Base-by-base conservation (phyloP, 2,888 invertebrate species). In the Physocephala rufipes region DNA sequence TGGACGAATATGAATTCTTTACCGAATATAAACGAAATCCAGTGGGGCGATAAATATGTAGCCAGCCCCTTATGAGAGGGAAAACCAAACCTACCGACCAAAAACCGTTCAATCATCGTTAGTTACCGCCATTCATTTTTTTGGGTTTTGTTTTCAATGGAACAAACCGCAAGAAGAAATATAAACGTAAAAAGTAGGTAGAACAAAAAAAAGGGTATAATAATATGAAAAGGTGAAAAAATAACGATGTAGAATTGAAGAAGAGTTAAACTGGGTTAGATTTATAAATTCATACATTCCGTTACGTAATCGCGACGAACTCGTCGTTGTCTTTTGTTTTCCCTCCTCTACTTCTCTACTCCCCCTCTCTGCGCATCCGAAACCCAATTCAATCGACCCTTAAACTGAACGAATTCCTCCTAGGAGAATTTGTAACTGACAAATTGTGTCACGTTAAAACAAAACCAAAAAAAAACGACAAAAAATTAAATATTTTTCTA, bases 31-130 rank as follows among this genome's bases (percentile, higher is more conserved):
- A 53, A 26, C 53, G 2, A 28, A 19, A 36, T 19, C 26, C 26
- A 65, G 45, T 47, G 43, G 26, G 1, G 15, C 61, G 36, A 15
- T 28, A 28, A n/a, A n/a, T 2, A 64, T 26, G 16, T 12, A 16
- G 5, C 26, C 64, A 65, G 7, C 65, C 9, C 28, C 28, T 9
- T n/a, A 4, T 19, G 30, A 2, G n/a, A 59, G 28, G n/a, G 61
- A 3, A 28, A 19, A 30, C 26, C 55, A 21, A 80, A 78, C 77
- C 80, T 79, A 76, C 79, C 79, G 79, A 82, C 79, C 80, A 77
- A 81, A 80, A 58, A 81, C 78, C 81, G 82, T 80, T 81, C 81
- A 81, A 81, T 81, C 81, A 82, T 81, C 81, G 82, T 81, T 81
- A 81, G 81, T 79, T 82, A 80, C 79, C 81, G 12, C 21, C 53